These are phyloP conservation scores for Gadus macrocephalus DNA, from an alignment of 2,113 vertebrate genomes.

Conservation along the genomic window DNA sequence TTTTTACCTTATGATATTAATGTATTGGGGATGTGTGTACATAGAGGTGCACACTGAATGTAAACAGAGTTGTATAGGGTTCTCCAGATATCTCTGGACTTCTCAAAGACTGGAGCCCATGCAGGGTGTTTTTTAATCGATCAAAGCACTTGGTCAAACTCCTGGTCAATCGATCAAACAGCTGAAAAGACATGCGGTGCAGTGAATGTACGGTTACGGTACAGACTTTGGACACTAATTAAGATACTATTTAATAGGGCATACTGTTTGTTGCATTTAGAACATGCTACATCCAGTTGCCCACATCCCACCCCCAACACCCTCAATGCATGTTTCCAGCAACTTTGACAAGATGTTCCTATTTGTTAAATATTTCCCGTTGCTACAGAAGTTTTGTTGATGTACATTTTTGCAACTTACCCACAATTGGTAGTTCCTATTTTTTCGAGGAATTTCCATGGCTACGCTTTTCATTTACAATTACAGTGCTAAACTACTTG, in stretches of 20 bases:
- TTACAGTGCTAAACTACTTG: constrained; percentile 11
- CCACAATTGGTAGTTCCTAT: background rate
- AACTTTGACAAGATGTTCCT: background rate
- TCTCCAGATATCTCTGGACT: no score
- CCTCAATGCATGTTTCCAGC: constrained; percentile 1
- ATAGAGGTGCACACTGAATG: background rate
- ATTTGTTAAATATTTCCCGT: background rate
- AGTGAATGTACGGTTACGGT: no score
- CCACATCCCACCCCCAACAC: background rate
- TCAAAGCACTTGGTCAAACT: no score
- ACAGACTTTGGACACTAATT: no score
- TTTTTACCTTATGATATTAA: background rate
- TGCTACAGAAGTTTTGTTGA: constrained; percentile 1
- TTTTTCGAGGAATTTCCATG: background rate
- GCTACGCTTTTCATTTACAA: constrained; percentile 10
- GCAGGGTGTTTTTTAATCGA: no score
- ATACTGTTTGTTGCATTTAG: no score
- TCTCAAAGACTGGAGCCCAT: no score
- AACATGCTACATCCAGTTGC: no score
- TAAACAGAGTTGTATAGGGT: background rate
- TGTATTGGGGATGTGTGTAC: background rate
- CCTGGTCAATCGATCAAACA: no score
- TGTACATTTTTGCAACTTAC: constrained; percentile 9
- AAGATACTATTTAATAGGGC: no score
- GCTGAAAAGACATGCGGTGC: no score